Conservation (phyloP, 2,113 vertebrate genomes). For the Zosterops hypoxanthus region DNA sequence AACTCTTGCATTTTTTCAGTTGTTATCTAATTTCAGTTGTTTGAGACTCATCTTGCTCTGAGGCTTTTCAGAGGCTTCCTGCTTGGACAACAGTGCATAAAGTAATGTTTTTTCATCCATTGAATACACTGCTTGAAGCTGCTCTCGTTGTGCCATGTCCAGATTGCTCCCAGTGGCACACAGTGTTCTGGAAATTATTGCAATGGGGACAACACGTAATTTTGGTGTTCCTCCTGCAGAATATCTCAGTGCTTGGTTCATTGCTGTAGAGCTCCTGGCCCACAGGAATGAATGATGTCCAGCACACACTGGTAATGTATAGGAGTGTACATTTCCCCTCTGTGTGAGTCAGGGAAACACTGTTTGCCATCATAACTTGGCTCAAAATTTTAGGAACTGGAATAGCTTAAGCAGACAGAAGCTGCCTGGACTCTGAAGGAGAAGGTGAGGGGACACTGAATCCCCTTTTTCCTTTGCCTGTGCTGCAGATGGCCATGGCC, state of each 20-base stretch:
- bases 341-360: fast-evolving
- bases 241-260: background rate
- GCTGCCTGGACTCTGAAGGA: background rate
- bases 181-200: background rate
- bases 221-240: background rate
- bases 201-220: background rate
- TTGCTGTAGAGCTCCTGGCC: background rate
- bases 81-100: background rate
- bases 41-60: background rate
- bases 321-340: background rate
- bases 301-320: fast-evolving
- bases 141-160: background rate
- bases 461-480: background rate
- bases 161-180: background rate
- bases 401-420: background rate
- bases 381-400: background rate
- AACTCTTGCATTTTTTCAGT: conserved; percentile 6
- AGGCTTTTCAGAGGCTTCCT: background rate
- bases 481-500: background rate
- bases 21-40: conserved; percentile 23
- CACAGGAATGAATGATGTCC: background rate
- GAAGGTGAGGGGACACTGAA: background rate
- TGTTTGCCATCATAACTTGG: background rate
- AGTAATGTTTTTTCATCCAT: background rate
- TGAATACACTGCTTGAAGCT: background rate